These are phyloP conservation scores for Melanaphis sacchari DNA, from an alignment of 1,140 invertebrate genomes.

Conservation along the genomic window DNA sequence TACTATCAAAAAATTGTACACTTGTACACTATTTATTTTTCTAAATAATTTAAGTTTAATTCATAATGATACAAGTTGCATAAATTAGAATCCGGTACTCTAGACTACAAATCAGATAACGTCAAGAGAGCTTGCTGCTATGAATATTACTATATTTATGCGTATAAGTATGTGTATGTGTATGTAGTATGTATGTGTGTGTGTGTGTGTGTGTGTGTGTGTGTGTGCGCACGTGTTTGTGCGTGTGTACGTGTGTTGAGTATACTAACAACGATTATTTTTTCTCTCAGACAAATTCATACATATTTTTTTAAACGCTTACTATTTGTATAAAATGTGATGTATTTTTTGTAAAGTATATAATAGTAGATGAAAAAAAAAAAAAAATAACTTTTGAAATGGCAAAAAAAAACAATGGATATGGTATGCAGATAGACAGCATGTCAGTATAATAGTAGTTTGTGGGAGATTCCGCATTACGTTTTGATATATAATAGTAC, in stretches of 20 bases:
- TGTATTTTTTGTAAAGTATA: neutral
- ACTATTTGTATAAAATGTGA: neutral
- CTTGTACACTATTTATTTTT: too few relatives aligned
- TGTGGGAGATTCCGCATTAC: neutral
- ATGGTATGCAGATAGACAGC: neutral
- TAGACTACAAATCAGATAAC: neutral
- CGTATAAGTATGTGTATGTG: too few relatives aligned
- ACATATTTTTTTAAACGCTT: neutral
- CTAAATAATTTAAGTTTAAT: neutral
- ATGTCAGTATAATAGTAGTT: neutral
- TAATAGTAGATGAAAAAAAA: neutral
- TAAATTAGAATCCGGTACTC: neutral
- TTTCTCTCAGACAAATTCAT: neutral
- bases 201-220: neutral
- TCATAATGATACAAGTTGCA: neutral
- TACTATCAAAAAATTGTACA: too few relatives aligned
- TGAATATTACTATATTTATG: neutral
- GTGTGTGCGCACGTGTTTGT: too few relatives aligned
- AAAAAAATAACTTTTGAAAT: conserved; percentile 21
- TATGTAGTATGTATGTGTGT: too few relatives aligned
- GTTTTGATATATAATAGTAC: neutral
- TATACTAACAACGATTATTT: neutral
- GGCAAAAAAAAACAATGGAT: conserved; percentile 28
- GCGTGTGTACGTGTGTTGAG: too few relatives aligned
- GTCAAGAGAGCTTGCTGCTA: neutral